Base-by-base conservation (phyloP, 2,113 vertebrate species). In the Tragelaphus imberbis region DNA sequence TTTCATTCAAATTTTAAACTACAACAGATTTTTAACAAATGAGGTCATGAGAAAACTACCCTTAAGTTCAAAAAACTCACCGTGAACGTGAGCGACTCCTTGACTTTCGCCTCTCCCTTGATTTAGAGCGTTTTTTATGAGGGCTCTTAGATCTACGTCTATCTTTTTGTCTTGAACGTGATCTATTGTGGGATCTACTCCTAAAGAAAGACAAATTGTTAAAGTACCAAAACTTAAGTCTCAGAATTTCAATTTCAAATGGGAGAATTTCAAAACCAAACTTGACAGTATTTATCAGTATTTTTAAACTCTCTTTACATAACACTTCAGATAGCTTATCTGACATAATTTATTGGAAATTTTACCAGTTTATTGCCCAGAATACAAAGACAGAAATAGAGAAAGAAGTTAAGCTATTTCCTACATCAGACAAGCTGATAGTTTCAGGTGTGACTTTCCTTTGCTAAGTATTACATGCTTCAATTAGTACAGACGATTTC, bases 121-220 rank as follows among this genome's bases (percentile, higher is more conserved):
- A 99, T 80, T 98, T 99, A n/a, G 99, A 99, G 44, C 97, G 98
- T 94, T 99, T 99, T 98, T 98, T 99, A 98, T 99, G 99, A 55
- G 99, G 98, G 90, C 99, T 98, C 92, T 99, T 98, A 71, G 99
- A 99, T 98, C 99, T 98, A 95, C 98, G 99, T 19, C 99, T 98
- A 27, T 99, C 99, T 95, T 99, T 99, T 17, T 98, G 98, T 94
- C 98, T 99, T 58, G 99, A 99, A 33, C 98, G 98, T 1, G 99
- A 99, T 97, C 98, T 99, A 96, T 99, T 99, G 7, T 99, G 98
- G 33, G 99, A 99, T 87, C 98, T 99, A 97, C 99, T 99, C 97
- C 99, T 99, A 96, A 33, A 97, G 23, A 7, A 98, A 95, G 96
- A 84, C 81, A 98, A 27, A 65, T 84, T 94, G 88, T 95, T 96